Percentiles rank a stretch among this genome's conserved stretches.
Evolutionary conservation across 2,797 vertebrate species (phyloP).

Genomic region (Paratrypauchen microcephalus): DNA sequence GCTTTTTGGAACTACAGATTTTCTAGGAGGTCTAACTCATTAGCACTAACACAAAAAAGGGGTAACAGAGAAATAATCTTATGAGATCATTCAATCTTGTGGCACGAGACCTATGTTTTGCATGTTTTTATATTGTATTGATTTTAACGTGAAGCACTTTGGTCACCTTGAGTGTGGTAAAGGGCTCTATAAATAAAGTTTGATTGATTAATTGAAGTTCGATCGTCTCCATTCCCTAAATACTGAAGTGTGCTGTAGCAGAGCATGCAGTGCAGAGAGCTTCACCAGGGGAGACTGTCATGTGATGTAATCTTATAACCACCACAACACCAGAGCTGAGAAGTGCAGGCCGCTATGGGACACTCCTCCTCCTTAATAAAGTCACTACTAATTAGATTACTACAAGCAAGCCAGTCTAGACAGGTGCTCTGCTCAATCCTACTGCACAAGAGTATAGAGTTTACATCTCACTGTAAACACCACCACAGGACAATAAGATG

Average conservation of each 20-base stretch:
- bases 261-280: slow-evolving; percentile 18
- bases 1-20: too few species aligned
- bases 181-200: too few species aligned
- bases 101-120: too few species aligned
- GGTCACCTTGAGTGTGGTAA: too few species aligned
- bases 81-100: too few species aligned
- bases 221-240: too few species aligned
- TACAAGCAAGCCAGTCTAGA: slow-evolving; percentile 64
- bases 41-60: too few species aligned
- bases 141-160: too few species aligned
- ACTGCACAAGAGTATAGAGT: slow-evolving; percentile 39
- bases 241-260: slow-evolving; percentile 13
- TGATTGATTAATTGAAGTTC: too few species aligned
- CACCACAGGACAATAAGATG: neutral
- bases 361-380: slow-evolving; percentile 57
- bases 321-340: slow-evolving; percentile 49
- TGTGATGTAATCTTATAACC: slow-evolving; percentile 56
- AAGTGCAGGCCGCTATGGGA: slow-evolving; percentile 35
- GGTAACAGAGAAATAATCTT: too few species aligned
- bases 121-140: too few species aligned
- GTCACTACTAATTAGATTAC: slow-evolving; percentile 71
- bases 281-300: slow-evolving; percentile 18
- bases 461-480: slow-evolving; percentile 23
- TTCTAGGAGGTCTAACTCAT: too few species aligned
- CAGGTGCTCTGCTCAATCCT: slow-evolving; percentile 60